Evolutionary conservation across 2,113 vertebrate genomes (phyloP).

Genomic region (Boleophthalmus pectinirostris): DNA sequence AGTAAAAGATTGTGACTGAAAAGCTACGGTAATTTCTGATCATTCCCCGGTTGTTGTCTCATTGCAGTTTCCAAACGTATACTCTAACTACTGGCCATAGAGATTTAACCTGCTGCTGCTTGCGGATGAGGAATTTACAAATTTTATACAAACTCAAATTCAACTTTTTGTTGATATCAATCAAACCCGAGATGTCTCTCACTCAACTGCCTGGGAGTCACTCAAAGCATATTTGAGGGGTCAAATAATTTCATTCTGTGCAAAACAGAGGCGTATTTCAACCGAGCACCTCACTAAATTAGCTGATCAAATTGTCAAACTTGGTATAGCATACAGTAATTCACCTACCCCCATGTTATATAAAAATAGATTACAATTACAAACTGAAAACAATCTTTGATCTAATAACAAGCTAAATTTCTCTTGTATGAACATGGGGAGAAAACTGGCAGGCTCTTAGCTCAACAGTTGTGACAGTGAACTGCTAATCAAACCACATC

Average conservation of each 20-base stretch:
- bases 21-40: too few species aligned
- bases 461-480: not conserved
- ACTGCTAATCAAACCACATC: too few species aligned
- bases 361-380: not conserved
- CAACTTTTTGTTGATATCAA: not conserved
- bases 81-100: too few species aligned
- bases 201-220: not conserved
- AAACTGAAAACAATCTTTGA: not conserved
- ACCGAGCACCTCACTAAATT: not conserved
- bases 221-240: not conserved
- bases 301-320: not conserved
- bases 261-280: not conserved
- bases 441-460: not conserved
- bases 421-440: not conserved
- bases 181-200: not conserved
- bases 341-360: not conserved
- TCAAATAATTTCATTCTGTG: not conserved
- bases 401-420: not conserved
- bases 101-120: not conserved
- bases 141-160: not conserved
- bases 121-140: not conserved
- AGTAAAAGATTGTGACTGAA: too few species aligned
- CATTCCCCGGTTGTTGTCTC: too few species aligned
- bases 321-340: not conserved
- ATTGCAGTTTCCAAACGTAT: too few species aligned